Evolutionary conservation across 2,797 vertebrate genomes (phyloP).

Genomic region (Melopsittacus undulatus): DNA sequence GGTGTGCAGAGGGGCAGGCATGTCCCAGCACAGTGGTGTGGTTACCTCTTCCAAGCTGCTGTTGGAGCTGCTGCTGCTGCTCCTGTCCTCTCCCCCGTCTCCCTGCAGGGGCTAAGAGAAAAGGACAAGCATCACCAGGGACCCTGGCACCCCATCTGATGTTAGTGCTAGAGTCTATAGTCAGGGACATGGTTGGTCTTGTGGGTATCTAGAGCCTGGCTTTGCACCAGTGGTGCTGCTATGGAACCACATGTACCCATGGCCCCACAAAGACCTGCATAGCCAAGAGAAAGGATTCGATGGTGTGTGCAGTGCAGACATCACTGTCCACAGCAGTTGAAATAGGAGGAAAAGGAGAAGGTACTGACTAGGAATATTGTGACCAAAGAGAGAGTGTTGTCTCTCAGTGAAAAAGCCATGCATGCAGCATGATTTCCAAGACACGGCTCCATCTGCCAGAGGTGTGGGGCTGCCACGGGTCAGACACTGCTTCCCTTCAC

Average conservation of each 20-base stretch:
- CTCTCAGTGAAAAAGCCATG: background rate
- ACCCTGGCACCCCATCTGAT: accelerated
- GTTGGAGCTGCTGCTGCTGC: constrained; percentile 39
- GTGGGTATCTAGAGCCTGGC: background rate
- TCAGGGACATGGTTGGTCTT: background rate
- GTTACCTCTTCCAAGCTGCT: constrained; percentile 27
- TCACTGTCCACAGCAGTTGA: background rate
- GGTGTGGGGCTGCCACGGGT: background rate
- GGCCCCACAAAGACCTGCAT: background rate
- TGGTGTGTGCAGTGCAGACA: background rate
- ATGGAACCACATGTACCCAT: accelerated
- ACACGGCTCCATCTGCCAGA: background rate
- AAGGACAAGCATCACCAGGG: background rate
- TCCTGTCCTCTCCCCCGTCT: background rate
- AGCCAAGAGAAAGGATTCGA: background rate
- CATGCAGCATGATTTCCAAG: background rate
- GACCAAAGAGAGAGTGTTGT: background rate
- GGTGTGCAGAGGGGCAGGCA: background rate
- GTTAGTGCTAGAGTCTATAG: accelerated
- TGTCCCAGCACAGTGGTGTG: accelerated
- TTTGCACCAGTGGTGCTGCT: background rate
- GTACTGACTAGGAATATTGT: background rate
- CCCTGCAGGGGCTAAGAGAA: background rate
- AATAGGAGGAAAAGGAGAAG: background rate
- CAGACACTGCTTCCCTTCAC: background rate